Conservation (phyloP, 2,888 invertebrate genomes). For the Diaprepes abbreviatus region DNA sequence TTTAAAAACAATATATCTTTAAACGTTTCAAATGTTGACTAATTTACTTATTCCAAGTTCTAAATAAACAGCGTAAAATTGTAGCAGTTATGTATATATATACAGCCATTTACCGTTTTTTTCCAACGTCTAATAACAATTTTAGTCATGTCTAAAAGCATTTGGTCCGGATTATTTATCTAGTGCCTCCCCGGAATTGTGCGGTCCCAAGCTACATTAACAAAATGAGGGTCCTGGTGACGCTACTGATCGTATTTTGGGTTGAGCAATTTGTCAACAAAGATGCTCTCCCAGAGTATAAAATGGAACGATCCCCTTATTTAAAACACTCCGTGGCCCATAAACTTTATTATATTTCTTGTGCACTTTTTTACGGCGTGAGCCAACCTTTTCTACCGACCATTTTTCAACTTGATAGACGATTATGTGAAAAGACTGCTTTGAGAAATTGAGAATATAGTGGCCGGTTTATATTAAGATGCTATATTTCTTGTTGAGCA, state of each 20-base stretch:
- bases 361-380: slow-evolving; percentile 27
- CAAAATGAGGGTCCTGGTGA: not conserved
- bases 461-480: slow-evolving; percentile 26
- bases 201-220: too few relatives aligned
- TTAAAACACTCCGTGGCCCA: slow-evolving; percentile 21
- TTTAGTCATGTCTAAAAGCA: too few relatives aligned
- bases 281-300: slow-evolving; percentile 10
- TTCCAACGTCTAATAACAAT: too few relatives aligned
- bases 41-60: too few relatives aligned
- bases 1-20: too few relatives aligned
- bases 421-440: slow-evolving; percentile 30
- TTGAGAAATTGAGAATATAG: slow-evolving; percentile 20
- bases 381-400: slow-evolving; percentile 20
- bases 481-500: slow-evolving; percentile 15
- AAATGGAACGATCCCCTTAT: slow-evolving; percentile 26
- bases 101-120: too few relatives aligned
- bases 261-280: slow-evolving; percentile 15
- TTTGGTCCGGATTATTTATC: too few relatives aligned
- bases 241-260: not conserved
- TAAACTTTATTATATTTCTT: slow-evolving; percentile 29
- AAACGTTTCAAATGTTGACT: too few relatives aligned
- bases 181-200: too few relatives aligned
- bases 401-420: slow-evolving; percentile 29
- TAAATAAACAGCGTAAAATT: too few relatives aligned
- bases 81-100: too few relatives aligned